Percentiles rank a stretch among this genome's conserved stretches.
Conservation (phyloP, 2,113 vertebrate species). For the Thryonomys swinderianus region DNA sequence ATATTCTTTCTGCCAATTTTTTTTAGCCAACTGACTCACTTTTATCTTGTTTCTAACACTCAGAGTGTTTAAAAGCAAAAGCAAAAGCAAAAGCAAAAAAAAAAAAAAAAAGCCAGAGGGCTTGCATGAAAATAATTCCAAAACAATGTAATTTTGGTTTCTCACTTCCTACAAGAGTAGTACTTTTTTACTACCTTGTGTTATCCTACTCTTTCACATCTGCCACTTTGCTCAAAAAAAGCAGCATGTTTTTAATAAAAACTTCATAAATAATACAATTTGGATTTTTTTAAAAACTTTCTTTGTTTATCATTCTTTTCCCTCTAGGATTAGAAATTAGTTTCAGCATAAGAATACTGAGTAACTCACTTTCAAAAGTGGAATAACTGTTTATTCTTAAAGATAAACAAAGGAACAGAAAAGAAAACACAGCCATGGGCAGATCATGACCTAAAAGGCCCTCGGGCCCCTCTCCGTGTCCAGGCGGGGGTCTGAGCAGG, state of each 20-base stretch:
- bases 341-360: not conserved
- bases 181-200: not conserved
- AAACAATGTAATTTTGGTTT: not conserved
- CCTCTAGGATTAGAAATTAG: not conserved
- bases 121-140: slow-evolving; percentile 45
- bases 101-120: not conserved
- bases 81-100: too few relatives aligned
- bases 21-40: not conserved
- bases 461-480: not conserved
- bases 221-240: not conserved
- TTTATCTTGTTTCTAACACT: not conserved
- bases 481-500: not conserved
- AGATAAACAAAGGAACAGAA: not conserved
- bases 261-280: not conserved
- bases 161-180: not conserved
- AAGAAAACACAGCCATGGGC: not conserved
- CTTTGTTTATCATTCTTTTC: not conserved
- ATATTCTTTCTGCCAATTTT: not conserved
- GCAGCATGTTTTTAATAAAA: not conserved
- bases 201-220: not conserved
- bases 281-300: not conserved
- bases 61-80: not conserved
- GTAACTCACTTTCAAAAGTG: not conserved
- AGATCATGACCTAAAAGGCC: not conserved
- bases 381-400: not conserved